Evolutionary conservation across 2,113 vertebrate species (phyloP).

Genomic region (Microcebus griseorufus): DNA sequence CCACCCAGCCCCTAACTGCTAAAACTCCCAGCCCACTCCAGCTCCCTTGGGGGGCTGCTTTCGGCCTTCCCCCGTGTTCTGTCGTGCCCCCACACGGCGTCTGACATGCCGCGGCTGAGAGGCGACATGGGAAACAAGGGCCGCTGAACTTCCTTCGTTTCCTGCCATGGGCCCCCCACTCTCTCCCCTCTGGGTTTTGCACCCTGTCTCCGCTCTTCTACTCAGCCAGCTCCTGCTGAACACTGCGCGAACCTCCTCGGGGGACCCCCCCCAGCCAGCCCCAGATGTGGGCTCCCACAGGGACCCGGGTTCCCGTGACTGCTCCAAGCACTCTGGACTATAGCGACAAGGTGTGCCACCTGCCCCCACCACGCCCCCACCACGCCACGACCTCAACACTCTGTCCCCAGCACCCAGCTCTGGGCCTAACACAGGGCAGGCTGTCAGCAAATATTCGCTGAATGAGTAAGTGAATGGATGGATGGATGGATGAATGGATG

Average conservation of each 20-base stretch:
- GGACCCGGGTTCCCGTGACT: neutral
- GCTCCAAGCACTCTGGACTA: neutral
- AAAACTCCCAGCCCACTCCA: too few relatives aligned
- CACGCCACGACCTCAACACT: neutral
- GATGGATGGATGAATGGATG: too few relatives aligned
- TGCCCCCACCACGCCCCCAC: neutral
- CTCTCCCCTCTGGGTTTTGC: neutral
- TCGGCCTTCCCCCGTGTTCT: neutral
- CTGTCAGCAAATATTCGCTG: neutral
- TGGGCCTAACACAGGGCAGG: neutral
- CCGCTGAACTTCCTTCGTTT: neutral
- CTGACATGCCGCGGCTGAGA: too few relatives aligned
- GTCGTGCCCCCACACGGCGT: accelerated
- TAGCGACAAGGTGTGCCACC: accelerated
- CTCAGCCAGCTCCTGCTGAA: neutral
- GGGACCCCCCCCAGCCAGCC: neutral
- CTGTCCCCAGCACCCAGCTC: neutral
- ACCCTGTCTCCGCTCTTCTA: neutral
- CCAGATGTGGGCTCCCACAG: neutral
- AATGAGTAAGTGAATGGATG: neutral
- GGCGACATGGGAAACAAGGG: neutral
- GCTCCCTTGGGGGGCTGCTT: neutral
- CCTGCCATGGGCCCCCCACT: neutral
- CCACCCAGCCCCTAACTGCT: neutral
- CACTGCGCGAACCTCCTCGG: neutral